These are phyloP conservation scores for Drosophila malerkotliana DNA, from an alignment of 1,140 invertebrate species.

Conservation along the genomic window DNA sequence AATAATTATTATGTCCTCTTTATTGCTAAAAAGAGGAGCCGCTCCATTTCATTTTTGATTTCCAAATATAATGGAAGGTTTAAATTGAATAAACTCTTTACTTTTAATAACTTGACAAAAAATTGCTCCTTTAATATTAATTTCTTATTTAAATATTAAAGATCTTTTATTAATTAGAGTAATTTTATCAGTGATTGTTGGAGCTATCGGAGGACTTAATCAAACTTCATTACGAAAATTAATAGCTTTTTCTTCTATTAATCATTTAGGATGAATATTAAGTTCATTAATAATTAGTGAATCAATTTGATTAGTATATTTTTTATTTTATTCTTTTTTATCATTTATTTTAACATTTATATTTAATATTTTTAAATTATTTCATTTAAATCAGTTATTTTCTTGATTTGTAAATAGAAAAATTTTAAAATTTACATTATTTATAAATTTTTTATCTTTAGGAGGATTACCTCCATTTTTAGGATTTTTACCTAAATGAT, in stretches of 20 bases:
- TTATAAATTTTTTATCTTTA: constrained; percentile 85
- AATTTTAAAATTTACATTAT: constrained; percentile 83
- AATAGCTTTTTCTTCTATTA: constrained; percentile 85
- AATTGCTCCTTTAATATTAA: constrained; percentile 84
- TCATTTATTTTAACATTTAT: constrained; percentile 80
- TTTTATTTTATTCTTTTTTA: constrained; percentile 84
- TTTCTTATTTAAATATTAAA: constrained; percentile 78
- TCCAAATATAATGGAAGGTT: constrained; percentile 84
- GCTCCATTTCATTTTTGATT: constrained; percentile 85
- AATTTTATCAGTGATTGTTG: constrained; percentile 81
- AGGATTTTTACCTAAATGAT: constrained; percentile 85
- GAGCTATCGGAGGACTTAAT: constrained; percentile 84
- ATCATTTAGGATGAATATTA: constrained; percentile 85
- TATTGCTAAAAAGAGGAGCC: constrained; percentile 84
- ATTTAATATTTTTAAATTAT: constrained; percentile 84
- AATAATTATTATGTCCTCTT: constrained; percentile 63
- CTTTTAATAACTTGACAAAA: constrained; percentile 85
- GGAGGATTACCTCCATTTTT: constrained; percentile 85
- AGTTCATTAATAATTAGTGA: constrained; percentile 75
- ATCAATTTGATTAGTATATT: constrained; percentile 84
- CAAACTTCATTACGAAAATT: constrained; percentile 85
- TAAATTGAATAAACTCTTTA: constrained; percentile 84
- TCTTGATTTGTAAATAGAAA: constrained; percentile 72
- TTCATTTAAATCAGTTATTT: constrained; percentile 84
- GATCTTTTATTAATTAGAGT: constrained; percentile 72